Evolutionary conservation across 2,113 vertebrate genomes (phyloP).

Genomic region (Mustela lutreola): DNA sequence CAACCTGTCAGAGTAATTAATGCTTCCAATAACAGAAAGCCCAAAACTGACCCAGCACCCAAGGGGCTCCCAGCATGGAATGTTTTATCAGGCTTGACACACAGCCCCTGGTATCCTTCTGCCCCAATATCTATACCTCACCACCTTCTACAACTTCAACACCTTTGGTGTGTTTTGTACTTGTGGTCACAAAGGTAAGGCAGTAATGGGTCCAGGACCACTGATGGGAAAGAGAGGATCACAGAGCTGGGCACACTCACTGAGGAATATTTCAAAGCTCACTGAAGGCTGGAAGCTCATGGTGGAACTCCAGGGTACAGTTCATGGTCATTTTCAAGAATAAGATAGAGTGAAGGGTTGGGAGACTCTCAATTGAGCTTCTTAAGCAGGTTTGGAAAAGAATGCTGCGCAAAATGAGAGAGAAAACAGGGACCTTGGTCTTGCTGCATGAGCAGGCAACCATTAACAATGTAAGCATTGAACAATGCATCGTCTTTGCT

Average conservation of each 20-base stretch:
- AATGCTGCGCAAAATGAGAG: background rate
- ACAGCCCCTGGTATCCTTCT: background rate
- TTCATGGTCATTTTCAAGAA: background rate
- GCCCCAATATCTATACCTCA: background rate
- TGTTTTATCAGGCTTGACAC: background rate
- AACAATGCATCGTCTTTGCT: fast-evolving
- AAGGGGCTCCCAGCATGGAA: background rate
- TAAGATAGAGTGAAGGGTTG: background rate
- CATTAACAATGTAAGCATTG: fast-evolving
- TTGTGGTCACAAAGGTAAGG: background rate
- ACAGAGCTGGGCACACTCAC: fast-evolving
- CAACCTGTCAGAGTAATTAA: background rate
- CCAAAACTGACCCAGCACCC: background rate
- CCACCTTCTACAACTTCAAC: background rate
- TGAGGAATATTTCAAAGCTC: background rate
- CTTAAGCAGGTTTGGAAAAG: background rate
- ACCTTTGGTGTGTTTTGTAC: background rate
- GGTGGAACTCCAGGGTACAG: background rate
- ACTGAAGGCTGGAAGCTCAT: background rate
- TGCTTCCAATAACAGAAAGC: background rate
- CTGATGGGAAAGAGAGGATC: background rate
- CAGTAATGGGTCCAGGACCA: fast-evolving
- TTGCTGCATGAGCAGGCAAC: background rate
- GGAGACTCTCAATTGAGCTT: background rate
- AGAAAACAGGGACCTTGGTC: background rate